Base-by-base conservation (phyloP, 2,113 vertebrate species). In the Scalopus aquaticus region DNA sequence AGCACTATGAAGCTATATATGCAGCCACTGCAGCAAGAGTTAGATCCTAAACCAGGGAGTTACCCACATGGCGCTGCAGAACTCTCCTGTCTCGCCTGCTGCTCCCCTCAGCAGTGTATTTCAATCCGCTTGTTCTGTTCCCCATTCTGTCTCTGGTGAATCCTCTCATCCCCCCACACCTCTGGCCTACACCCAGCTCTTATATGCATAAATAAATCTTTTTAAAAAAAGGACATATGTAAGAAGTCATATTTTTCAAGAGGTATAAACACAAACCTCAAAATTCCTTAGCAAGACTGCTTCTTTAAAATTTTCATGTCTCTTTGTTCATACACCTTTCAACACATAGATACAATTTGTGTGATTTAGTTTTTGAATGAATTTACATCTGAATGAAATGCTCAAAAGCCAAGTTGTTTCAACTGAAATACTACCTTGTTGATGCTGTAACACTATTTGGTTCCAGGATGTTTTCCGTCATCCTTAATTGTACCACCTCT, bases 391-490 rank as follows among this genome's bases (percentile, higher is more conserved):
- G 77, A 93, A 80, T 42, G 22, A 70, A 85, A 89, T 58, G 15
- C 26, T 93, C 44, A 94, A 87, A 96, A 83, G 65, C 37, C 58
- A 64, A 78, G 28, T 62, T 82, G 46, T 76, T 86, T 91, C 79
- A 94, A 76, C 1, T 37, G 8, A 94, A 91, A 82, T 49, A 87
- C 30, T 98, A 99, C 98, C 98, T 98, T 97, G 98, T 98, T 93
- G 98, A 98, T 91, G 98, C 97, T 95, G 96, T 96, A 97, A 98
- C 97, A 28, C 64, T 97, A 95, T 96, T 98, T 96, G 98, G 96
- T 91, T 99, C 98, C 0, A 98, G 94, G 89, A 98, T 96, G 87
- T 97, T 97, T 96, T 97, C 98, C 85, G 98, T 98, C 98, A 98
- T 96, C 95, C 98, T 98, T 87, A 98, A 94, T 85, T 98, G 96